These are phyloP conservation scores for Zonitis immaculata DNA, from an alignment of 2,888 invertebrate genomes.

Conservation along the genomic window DNA sequence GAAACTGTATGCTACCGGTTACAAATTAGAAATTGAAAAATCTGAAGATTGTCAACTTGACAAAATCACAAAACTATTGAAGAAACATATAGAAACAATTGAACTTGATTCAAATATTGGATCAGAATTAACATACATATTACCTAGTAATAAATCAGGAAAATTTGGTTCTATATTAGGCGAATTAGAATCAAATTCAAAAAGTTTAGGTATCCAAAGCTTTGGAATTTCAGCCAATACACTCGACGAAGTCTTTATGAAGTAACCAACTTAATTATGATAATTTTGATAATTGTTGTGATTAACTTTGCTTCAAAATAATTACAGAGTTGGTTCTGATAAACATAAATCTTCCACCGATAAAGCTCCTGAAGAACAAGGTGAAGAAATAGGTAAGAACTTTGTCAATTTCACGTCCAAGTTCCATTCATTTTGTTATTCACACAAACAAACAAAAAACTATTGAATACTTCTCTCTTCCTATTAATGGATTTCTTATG, in stretches of 20 bases:
- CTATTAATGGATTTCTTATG: no score
- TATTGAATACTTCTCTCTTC: no score
- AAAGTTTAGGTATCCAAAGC: conserved; percentile 62
- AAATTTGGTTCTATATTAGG: conserved; percentile 62
- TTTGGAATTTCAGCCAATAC: conserved; percentile 83
- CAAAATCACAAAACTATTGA: conserved; percentile 58
- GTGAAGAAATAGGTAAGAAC: no score
- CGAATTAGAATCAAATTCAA: conserved; percentile 59
- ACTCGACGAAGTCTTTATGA: conserved; percentile 86
- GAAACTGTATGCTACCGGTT: conserved; percentile 79
- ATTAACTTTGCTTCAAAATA: no score
- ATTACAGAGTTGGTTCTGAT: conserved; percentile 37
- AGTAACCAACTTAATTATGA: conserved; percentile 50
- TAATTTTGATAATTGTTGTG: no score
- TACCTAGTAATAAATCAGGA: no score
- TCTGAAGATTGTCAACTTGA: conserved; percentile 51
- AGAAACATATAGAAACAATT: conserved; percentile 61
- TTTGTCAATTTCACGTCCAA: no score
- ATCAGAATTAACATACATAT: conserved; percentile 66
- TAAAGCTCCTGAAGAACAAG: no score
- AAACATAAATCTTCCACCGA: no score
- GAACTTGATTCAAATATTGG: conserved; percentile 68
- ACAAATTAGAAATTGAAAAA: conserved; percentile 71
- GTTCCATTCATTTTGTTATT: no score
- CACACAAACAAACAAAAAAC: no score